Base-by-base conservation (phyloP, 2,888 invertebrate species). In the Volucella bombylans region DNA sequence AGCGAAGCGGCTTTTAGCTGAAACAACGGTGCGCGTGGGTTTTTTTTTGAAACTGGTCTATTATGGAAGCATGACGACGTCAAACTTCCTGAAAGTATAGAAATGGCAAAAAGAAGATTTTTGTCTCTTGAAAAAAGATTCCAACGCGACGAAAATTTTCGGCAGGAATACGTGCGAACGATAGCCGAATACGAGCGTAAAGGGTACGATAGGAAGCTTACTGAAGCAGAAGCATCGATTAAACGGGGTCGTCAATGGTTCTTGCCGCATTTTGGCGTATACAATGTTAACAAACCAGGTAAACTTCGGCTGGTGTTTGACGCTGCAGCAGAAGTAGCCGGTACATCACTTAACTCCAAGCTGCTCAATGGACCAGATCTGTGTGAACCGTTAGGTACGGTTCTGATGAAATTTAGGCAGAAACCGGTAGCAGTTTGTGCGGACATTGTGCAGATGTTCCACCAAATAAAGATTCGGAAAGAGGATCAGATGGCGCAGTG, bases 391-490 rank as follows among this genome's bases (percentile, higher is more conserved):
- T 50, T 90, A 4, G 41, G 87, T 0, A 87, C 86, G 0, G 90
- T 31, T 31, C 31, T 31, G 31, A 31, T 31, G 31, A 31, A 31
- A 31, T 31, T 31, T 31, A 31, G 31, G 31, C 31, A 6, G 31
- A 31, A 31, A 31, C 31, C 31, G 31, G 31, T 31, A 6, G 31
- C 31, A 31, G 31, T 31, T 6, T 6, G 6, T 31, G 31, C 86
- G 0, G 90, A 91, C 59, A 89, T 90, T 0, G 86, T 77, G 8
- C 89, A 90, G 59, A 90, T 90, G 90, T 90, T 90, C 57, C 77
- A 88, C 4, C 89, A 88, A 47, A 76, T 90, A 0, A 86, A 86
- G 10, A 88, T 90, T 1, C 14, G 65, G 0, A 43, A 81, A 10
- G 86, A 86, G 12, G 90, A 90, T 69, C 88, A 88, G 49, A 59